Base-by-base conservation (phyloP, 1,140 invertebrate genomes). In the Pseudobourletiella spinata region DNA sequence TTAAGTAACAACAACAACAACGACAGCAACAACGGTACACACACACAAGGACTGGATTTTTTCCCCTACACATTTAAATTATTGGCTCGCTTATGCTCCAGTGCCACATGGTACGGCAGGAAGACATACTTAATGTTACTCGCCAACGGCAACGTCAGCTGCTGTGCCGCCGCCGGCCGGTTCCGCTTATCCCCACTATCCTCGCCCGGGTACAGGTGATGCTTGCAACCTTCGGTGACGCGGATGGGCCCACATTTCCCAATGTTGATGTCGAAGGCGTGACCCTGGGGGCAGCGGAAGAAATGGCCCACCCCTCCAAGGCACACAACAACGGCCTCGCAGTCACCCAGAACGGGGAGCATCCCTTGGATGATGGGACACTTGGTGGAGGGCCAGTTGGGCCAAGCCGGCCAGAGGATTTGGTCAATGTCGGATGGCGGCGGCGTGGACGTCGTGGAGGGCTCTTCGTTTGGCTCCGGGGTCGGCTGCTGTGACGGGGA, bases 281-380 rank as follows among this genome's bases (percentile, higher is more conserved):
- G 28, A 11, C 57, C 63, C 2, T 18, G 2, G 22, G 58, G 59
- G 32, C 65, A 67, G 1, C 28, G 22, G 22, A 67, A 30, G 2
- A 52, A 32, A 30, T 64, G 52, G 3, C 59, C 65, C 25, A 18
- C 44, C 3, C 65, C 65, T 18, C 24, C 46, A 3, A 67, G 18
- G 25, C 65, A 67, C 6, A 59, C 62, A 29, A 67, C 28, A 15
- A 64, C 50, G 15, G 59, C 54, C 24, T 51, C 20, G 46, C 65
- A 67, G 26, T 67, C 59, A 22, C 59, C 55, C n/a, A 55, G 18
- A 1, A 65, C 25, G 1, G 66, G 66, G n/a, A 68, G 25, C 16
- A 68, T 60, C 18, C 56, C 61, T 8, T 48, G 54, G 16, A 24
- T 16, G 18, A 57, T 60, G 20, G 58, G 58, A 43, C 62, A 64